Evolutionary conservation across 2,113 vertebrate species (phyloP).

Genomic region (Stegostoma tigrinum): DNA sequence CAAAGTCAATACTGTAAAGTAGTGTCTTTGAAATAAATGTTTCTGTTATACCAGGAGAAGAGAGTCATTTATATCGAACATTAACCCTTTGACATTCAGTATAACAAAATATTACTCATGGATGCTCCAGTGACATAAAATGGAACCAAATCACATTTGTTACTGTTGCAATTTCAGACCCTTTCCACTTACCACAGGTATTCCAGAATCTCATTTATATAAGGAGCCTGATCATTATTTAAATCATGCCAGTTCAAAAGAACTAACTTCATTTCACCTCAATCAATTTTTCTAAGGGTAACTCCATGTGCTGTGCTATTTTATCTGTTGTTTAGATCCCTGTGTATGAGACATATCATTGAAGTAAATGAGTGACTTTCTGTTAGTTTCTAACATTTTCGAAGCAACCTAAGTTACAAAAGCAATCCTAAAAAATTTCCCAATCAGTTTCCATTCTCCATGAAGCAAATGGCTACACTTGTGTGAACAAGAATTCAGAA

Average conservation of each 20-base stretch:
- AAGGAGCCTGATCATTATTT: background rate
- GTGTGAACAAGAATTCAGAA: background rate
- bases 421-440: background rate
- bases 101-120: slow-evolving; percentile 16
- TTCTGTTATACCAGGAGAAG: slow-evolving; percentile 7
- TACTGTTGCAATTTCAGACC: background rate
- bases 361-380: background rate
- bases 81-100: slow-evolving; percentile 24
- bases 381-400: too few relatives aligned
- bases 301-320: background rate
- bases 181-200: background rate
- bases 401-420: too few relatives aligned
- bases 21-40: slow-evolving; percentile 19
- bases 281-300: background rate
- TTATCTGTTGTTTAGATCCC: background rate
- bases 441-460: background rate
- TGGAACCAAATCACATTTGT: background rate
- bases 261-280: background rate
- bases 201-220: background rate
- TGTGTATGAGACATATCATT: background rate
- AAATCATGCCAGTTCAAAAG: background rate
- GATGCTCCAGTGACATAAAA: background rate
- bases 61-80: slow-evolving; percentile 18
- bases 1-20: slow-evolving; percentile 40
- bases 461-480: background rate